A percentile compares a stretch with the other conserved stretches of the same genome.
These are phyloP conservation scores for Nycticryphes semicollaris DNA, from an alignment of 2,113 vertebrate genomes.

Conservation along the genomic window DNA sequence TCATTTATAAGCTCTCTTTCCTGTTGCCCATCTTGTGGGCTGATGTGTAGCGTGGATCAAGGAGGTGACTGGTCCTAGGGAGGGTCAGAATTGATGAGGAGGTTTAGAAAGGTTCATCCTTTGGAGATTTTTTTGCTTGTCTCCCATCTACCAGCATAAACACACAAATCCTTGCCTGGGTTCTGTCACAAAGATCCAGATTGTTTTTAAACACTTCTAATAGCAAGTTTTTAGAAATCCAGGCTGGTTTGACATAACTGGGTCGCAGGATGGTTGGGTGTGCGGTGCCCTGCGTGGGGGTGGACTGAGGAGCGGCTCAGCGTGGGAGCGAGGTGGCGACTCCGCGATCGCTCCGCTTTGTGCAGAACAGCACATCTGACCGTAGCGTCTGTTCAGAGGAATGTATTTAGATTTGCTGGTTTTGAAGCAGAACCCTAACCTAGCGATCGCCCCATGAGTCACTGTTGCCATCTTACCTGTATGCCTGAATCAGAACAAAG, in stretches of 20 bases:
- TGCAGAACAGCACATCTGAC: background rate
- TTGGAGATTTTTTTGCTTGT: background rate
- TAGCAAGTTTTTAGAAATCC: background rate
- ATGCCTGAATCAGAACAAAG: background rate
- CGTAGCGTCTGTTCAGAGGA: accelerated
- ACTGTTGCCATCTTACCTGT: background rate
- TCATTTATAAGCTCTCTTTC: background rate
- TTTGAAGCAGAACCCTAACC: background rate
- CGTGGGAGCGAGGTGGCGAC: background rate
- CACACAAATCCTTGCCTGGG: background rate
- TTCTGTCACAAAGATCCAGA: background rate
- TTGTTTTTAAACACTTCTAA: background rate
- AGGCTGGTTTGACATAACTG: background rate
- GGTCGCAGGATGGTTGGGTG: background rate
- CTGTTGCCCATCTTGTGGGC: background rate
- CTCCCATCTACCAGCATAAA: background rate
- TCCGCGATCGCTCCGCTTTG: accelerated
- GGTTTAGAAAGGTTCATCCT: background rate
- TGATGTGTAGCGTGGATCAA: background rate
- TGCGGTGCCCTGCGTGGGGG: background rate
- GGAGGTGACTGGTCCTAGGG: background rate
- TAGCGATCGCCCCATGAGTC: accelerated
- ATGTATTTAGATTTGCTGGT: background rate
- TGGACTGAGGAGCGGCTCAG: background rate
- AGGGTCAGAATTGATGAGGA: background rate